Conservation (phyloP, 2,888 invertebrate genomes). For the Synergus japonicus region DNA sequence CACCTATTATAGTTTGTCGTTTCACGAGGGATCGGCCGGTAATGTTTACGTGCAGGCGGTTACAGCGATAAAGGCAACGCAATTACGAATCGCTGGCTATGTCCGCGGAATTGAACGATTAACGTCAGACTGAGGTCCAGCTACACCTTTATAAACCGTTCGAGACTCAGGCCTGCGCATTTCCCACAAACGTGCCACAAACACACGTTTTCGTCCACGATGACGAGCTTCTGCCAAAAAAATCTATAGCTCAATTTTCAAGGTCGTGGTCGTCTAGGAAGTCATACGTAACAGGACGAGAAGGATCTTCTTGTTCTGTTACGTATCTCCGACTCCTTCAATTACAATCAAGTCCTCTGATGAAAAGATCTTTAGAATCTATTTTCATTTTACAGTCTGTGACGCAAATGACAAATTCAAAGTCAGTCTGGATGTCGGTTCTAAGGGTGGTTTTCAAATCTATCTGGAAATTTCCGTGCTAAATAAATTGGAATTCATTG, state of each 20-base stretch:
- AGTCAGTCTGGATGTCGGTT: neutral
- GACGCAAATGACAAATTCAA: constrained; percentile 17
- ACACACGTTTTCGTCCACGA: constrained; percentile 48
- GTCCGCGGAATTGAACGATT: constrained; percentile 69
- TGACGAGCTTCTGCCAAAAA: constrained; percentile 60
- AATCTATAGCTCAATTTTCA: constrained; percentile 60
- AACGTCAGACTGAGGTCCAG: constrained; percentile 71
- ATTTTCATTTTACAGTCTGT: constrained; percentile 33
- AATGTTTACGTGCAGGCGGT: constrained; percentile 58
- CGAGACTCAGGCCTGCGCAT: constrained; percentile 66
- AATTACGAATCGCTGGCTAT: constrained; percentile 54
- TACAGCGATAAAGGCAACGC: constrained; percentile 57
- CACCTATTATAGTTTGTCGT: constrained; percentile 40
- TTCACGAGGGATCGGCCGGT: constrained; percentile 28
- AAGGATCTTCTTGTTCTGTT: constrained; percentile 38
- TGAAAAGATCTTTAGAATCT: constrained; percentile 18
- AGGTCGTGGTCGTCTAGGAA: constrained; percentile 51
- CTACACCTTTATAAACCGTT: constrained; percentile 64
- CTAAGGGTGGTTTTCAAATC: constrained; percentile 27
- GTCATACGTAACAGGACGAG: constrained; percentile 46
- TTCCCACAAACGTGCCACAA: constrained; percentile 50
- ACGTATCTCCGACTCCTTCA: constrained; percentile 24
- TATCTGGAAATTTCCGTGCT: constrained; percentile 3
- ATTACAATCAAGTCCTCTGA: constrained; percentile 33
- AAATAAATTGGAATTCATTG: neutral